phyloP scores from a whole-genome alignment of 2,888 invertebrate species.

The Oxycera nigricornis region DNA sequence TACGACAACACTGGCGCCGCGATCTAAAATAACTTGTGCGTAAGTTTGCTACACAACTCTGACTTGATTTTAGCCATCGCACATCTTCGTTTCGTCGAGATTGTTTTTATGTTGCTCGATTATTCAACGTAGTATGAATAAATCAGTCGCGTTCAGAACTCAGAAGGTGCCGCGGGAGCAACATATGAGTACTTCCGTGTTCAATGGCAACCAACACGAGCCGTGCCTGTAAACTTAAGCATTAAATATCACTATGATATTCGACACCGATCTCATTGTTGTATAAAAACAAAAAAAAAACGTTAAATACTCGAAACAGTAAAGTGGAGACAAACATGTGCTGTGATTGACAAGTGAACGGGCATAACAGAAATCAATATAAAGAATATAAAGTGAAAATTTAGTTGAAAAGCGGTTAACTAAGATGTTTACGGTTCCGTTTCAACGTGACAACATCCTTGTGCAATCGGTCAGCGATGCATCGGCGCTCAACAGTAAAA shows the following conservation, averaged over 20 bases:
- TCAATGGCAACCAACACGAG: no score
- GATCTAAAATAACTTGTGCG: background rate
- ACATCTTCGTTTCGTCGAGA: background rate
- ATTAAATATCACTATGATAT: no score
- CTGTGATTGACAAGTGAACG: no score
- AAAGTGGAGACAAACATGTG: no score
- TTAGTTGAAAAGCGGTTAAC: no score
- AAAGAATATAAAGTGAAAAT: no score
- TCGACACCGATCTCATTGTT: no score
- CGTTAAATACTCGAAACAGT: no score
- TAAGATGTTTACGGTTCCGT: slow-evolving; percentile 61
- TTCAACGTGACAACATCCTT: slow-evolving; percentile 61
- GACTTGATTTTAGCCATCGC: background rate
- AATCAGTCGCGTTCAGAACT: background rate
- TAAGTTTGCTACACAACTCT: background rate
- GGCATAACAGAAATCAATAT: no score
- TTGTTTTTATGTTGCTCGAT: background rate
- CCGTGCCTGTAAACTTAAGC: no score
- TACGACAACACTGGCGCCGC: background rate
- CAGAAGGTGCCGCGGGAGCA: background rate
- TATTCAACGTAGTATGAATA: background rate
- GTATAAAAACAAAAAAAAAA: no score
- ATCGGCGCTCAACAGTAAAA: slow-evolving; percentile 62
- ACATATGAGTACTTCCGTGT: no score
- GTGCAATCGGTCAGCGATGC: slow-evolving; percentile 72